Evolutionary conservation across 2,888 invertebrate genomes (phyloP).

Genomic region (Rhagonycha lutea): DNA sequence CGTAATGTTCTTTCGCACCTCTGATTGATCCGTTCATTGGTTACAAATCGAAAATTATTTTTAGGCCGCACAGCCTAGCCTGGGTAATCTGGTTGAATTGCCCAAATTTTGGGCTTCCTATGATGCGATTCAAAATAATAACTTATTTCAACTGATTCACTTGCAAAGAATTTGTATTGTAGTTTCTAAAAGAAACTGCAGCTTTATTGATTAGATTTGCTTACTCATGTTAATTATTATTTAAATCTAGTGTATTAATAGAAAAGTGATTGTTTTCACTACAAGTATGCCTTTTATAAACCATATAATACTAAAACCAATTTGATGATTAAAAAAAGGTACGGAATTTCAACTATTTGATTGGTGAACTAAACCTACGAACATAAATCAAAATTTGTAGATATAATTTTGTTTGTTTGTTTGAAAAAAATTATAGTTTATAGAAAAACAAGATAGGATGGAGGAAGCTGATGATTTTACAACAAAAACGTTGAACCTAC

Average conservation of each 20-base stretch:
- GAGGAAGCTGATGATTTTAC: no score
- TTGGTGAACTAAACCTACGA: no score
- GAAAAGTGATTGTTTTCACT: neutral
- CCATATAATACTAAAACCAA: neutral
- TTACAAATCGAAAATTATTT: no score
- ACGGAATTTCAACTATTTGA: neutral
- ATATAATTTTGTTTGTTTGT: no score
- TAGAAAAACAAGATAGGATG: no score
- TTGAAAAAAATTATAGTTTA: no score
- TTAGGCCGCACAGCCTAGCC: no score
- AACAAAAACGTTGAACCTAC: no score
- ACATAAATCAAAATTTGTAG: no score
- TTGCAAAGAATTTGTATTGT: neutral
- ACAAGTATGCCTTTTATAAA: neutral
- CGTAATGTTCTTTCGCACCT: no score
- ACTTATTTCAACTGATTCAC: neutral
- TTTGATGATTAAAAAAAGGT: neutral
- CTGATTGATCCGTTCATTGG: no score
- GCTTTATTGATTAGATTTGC: neutral
- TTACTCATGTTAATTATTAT: neutral
- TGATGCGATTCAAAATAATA: neutral
- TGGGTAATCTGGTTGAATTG: no score
- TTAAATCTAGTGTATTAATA: neutral
- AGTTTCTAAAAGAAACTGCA: neutral
- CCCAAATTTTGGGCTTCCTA: neutral